phyloP scores from a whole-genome alignment of 53 echinoderm and acorn worm species.

The Astropecten irregularis region DNA sequence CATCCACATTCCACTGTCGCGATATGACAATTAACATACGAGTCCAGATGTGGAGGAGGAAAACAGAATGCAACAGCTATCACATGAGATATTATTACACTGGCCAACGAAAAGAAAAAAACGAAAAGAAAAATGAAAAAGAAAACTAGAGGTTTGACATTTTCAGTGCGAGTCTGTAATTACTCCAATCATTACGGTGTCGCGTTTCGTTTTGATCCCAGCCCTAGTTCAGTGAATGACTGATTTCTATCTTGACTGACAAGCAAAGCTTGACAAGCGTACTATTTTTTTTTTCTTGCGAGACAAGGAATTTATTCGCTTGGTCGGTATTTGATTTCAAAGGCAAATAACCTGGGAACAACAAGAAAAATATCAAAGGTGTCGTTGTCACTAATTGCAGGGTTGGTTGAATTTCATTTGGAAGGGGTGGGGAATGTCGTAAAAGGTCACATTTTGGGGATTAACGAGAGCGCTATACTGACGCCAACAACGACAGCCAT shows the following conservation, averaged over 20 bases:
- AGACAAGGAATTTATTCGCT: neutral
- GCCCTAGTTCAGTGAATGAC: neutral
- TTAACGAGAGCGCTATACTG: too few species aligned
- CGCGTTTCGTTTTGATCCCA: neutral
- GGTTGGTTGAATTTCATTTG: slow-evolving; percentile 4
- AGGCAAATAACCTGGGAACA: neutral
- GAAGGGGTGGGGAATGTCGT: too few species aligned
- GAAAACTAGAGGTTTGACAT: neutral
- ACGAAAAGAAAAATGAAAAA: neutral
- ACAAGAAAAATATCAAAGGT: too few species aligned
- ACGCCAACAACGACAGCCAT: too few species aligned
- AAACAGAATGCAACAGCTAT: neutral
- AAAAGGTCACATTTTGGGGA: too few species aligned
- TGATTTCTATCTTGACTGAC: slow-evolving; percentile 26
- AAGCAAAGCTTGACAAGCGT: slow-evolving; percentile 20
- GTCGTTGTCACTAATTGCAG: neutral
- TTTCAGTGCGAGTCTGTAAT: slow-evolving; percentile 9
- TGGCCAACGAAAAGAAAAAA: too few species aligned
- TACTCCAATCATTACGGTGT: slow-evolving; percentile 27
- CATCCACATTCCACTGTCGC: slow-evolving; percentile 2
- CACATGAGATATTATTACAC: neutral
- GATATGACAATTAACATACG: slow-evolving; percentile 54
- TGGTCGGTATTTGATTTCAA: neutral
- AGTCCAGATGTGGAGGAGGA: slow-evolving; percentile 27
- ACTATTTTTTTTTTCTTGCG: neutral